These are phyloP conservation scores for Scaptomyza flava DNA, from an alignment of 2,888 invertebrate genomes.

Conservation along the genomic window DNA sequence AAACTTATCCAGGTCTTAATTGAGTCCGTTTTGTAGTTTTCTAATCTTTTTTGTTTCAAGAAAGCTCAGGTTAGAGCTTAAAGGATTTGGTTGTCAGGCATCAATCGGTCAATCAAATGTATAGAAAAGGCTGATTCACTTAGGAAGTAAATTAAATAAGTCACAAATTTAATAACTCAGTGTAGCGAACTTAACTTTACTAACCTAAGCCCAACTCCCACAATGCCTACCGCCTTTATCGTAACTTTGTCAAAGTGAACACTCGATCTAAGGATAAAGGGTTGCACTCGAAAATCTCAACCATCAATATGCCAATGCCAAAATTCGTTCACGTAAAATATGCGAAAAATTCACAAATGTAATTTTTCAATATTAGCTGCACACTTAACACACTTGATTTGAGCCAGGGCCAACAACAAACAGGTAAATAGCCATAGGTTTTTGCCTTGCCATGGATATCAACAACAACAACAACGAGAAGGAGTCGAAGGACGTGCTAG, in stretches of 20 bases:
- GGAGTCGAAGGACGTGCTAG: slow-evolving; percentile 23
- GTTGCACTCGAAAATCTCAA: slow-evolving; percentile 3
- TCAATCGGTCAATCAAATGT: not conserved
- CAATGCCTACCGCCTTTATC: not conserved
- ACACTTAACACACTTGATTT: slow-evolving; percentile 78
- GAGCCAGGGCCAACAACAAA: slow-evolving; percentile 32
- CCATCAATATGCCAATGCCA: not conserved
- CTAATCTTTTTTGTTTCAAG: no score
- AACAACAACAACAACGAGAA: slow-evolving; percentile 7
- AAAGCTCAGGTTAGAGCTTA: no score
- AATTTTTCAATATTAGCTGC: slow-evolving; percentile 77
- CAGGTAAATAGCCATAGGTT: slow-evolving; percentile 51
- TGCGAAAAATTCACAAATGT: slow-evolving; percentile 41
- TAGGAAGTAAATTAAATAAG: not conserved
- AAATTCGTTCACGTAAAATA: slow-evolving; percentile 28
- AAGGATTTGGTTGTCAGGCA: no score
- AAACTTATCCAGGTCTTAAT: no score
- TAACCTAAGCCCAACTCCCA: not conserved
- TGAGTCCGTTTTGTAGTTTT: no score
- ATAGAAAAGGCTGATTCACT: not conserved
- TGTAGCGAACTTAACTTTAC: not conserved
- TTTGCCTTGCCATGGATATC: slow-evolving; percentile 26
- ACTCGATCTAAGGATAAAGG: slow-evolving; percentile 14
- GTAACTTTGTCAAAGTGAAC: slow-evolving; percentile 7
- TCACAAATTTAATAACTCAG: not conserved